These are phyloP conservation scores for Pogonus chalceus DNA, from an alignment of 1,140 invertebrate species.

Conservation along the genomic window DNA sequence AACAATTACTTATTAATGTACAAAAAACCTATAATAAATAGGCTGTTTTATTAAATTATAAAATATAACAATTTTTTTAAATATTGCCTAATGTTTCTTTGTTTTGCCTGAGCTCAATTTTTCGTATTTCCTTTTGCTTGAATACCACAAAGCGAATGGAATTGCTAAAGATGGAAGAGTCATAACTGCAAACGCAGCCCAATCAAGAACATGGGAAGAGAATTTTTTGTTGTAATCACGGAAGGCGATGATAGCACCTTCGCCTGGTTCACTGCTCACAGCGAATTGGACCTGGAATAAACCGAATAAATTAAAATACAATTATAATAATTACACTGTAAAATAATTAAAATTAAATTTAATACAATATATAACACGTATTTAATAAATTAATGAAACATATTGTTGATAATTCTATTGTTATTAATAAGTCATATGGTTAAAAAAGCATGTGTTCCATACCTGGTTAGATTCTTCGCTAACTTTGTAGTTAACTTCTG, in stretches of 20 bases:
- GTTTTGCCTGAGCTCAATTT: constrained; percentile 49
- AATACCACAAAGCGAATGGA: constrained; percentile 88
- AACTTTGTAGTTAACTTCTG: constrained; percentile 80
- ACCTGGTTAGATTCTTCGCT: constrained; percentile 66
- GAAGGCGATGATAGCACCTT: constrained; percentile 90
- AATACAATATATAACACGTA: constrained; percentile 8
- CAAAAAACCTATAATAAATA: background rate
- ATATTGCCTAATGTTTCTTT: constrained; percentile 44
- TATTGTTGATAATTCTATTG: too few species aligned
- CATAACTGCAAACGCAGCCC: constrained; percentile 94
- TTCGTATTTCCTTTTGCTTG: constrained; percentile 92
- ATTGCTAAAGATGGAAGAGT: constrained; percentile 88
- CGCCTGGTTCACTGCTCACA: constrained; percentile 90
- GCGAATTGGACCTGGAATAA: constrained; percentile 63
- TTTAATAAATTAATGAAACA: constrained; percentile 5
- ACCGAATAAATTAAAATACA: constrained; percentile 7
- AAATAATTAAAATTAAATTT: constrained; percentile 5
- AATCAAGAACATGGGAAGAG: constrained; percentile 94
- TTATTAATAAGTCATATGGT: too few species aligned
- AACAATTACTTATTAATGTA: background rate
- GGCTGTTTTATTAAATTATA: background rate
- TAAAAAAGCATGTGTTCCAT: too few species aligned
- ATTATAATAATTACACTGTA: constrained; percentile 6
- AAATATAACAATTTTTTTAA: background rate
- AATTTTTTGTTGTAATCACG: constrained; percentile 97